Percentiles rank a stretch among this genome's conserved stretches.
Conservation (phyloP, 1,140 invertebrate species). For the Conus ventricosus region DNA sequence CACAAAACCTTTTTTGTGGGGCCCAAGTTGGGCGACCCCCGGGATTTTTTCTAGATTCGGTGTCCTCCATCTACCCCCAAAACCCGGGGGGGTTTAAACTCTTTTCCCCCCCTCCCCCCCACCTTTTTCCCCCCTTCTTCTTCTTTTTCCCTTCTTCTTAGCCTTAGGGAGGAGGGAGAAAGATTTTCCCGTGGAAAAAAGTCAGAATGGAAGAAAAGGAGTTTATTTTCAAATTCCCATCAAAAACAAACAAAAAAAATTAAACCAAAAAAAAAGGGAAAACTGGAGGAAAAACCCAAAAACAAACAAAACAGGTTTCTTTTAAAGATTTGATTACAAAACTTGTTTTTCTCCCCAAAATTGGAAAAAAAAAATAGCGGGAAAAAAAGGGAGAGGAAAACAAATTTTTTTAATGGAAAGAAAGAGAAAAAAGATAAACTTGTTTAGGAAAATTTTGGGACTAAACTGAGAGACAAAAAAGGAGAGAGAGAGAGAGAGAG, state of each 20-base stretch:
- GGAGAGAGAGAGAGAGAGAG: not conserved
- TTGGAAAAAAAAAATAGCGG: not conserved
- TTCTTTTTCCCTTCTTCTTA: not conserved
- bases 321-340: not conserved
- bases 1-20: slow-evolving; percentile 30
- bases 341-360: not conserved
- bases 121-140: not conserved
- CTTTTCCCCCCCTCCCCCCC: not conserved
- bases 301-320: not conserved
- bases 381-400: not conserved
- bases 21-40: not conserved
- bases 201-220: not conserved
- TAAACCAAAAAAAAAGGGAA: not conserved
- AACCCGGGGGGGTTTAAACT: not conserved
- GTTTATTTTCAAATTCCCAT: not conserved
- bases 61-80: slow-evolving; percentile 24
- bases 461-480: not conserved
- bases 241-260: not conserved
- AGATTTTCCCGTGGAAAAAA: not conserved
- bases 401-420: not conserved
- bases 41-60: slow-evolving; percentile 28
- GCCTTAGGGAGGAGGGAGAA: not conserved
- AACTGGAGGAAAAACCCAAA: not conserved
- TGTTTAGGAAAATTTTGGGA: not conserved
- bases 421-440: too few relatives aligned